Percentiles rank a stretch among this genome's conserved stretches.
These are phyloP conservation scores for Leguminivora glycinivorella DNA, from an alignment of 1,140 invertebrate species.

Conservation along the genomic window DNA sequence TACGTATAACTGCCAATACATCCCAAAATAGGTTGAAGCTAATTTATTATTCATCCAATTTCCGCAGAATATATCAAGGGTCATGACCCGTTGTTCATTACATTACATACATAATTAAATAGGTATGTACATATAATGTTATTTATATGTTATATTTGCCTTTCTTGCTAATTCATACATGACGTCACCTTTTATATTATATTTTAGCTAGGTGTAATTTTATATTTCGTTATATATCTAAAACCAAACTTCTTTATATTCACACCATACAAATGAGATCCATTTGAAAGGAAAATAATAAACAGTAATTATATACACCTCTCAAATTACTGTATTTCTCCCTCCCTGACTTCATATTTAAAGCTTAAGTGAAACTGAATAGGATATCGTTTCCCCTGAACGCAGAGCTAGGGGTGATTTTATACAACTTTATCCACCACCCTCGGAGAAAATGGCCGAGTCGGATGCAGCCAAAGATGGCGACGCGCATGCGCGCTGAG, in stretches of 20 bases:
- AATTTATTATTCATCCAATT: neutral
- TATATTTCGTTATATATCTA: neutral
- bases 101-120: neutral
- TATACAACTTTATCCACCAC: constrained; percentile 26
- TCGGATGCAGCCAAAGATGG: constrained; percentile 62
- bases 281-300: constrained; percentile 1
- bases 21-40: too few relatives aligned
- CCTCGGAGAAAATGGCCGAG: constrained; percentile 59
- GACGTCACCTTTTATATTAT: too few relatives aligned
- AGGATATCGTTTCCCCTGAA: neutral
- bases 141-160: too few relatives aligned
- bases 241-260: neutral
- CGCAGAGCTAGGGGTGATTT: constrained; percentile 14
- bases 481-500: constrained; percentile 60
- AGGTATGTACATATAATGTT: too few relatives aligned
- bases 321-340: neutral
- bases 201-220: too few relatives aligned
- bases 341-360: neutral
- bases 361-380: neutral
- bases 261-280: neutral
- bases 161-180: too few relatives aligned
- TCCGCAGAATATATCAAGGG: neutral
- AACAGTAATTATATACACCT: neutral
- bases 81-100: neutral
- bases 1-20: too few relatives aligned